These are phyloP conservation scores for Mallotus villosus DNA, from an alignment of 2,797 vertebrate species.

Conservation along the genomic window DNA sequence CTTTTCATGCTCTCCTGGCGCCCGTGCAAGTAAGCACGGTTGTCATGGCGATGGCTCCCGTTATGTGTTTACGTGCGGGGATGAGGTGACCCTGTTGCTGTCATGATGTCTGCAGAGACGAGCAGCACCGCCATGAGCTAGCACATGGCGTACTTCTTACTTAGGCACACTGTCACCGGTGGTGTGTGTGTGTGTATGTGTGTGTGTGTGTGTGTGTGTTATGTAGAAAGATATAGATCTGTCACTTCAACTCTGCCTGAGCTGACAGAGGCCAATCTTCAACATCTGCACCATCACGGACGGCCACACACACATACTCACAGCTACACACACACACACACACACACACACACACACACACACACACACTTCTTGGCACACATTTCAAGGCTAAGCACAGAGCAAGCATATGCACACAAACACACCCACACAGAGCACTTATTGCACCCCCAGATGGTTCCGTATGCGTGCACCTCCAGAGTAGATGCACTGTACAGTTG, in stretches of 20 bases:
- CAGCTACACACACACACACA: conserved; percentile 40
- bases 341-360: conserved; percentile 33
- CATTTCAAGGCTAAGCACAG: conserved; percentile 53
- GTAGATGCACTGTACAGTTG: not conserved
- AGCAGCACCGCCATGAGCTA: not conserved
- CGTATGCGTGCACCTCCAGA: conserved; percentile 32
- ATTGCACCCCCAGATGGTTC: conserved; percentile 69
- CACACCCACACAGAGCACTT: conserved; percentile 62
- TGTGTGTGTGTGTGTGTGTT: conserved; percentile 21
- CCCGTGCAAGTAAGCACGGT: conserved; percentile 48
- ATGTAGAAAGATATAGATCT: conserved; percentile 29
- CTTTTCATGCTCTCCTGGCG: conserved; percentile 32
- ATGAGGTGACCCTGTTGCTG: conserved; percentile 28
- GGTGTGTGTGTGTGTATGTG: conserved; percentile 5
- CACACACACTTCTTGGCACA: conserved; percentile 66
- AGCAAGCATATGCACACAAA: conserved; percentile 63
- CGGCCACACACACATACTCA: not conserved
- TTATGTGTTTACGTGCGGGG: conserved; percentile 30
- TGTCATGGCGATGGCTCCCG: conserved; percentile 66
- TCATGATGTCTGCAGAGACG: not conserved
- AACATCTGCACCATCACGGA: conserved; percentile 5
- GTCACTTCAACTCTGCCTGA: conserved; percentile 6
- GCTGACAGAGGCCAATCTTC: not conserved
- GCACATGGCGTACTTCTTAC: not conserved
- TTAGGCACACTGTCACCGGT: not conserved